Percentiles rank a stretch among this genome's conserved stretches.
Evolutionary conservation across 2,113 vertebrate species (phyloP).

Genomic region (Mohoua ochrocephala): DNA sequence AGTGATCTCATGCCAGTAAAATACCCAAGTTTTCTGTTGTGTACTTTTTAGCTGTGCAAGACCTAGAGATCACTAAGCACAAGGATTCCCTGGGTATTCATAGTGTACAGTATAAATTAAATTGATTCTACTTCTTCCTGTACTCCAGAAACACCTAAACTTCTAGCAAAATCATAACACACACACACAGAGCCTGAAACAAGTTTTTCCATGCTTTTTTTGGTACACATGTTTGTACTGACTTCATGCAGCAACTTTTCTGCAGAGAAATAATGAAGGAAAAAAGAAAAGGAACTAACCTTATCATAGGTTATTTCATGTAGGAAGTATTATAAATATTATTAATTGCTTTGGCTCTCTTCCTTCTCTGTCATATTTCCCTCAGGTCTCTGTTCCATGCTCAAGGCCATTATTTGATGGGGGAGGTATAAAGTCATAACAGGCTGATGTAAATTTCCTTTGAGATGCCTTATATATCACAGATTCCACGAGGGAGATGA

Average conservation of each 20-base stretch:
- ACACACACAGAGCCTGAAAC: not conserved
- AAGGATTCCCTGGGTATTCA: not conserved
- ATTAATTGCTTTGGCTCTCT: constrained; percentile 59
- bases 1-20: not conserved
- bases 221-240: not conserved
- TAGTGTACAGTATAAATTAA: not conserved
- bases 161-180: not conserved
- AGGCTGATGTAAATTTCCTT: constrained; percentile 65
- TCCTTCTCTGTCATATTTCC: constrained; percentile 53
- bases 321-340: constrained; percentile 59
- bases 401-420: constrained; percentile 56
- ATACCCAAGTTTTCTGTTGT: not conserved
- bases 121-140: not conserved
- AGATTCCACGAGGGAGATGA: constrained; percentile 18
- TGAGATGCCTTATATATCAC: constrained; percentile 55
- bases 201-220: not conserved
- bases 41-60: not conserved
- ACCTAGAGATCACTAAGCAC: not conserved
- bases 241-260: not conserved
- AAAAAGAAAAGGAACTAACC: not conserved
- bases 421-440: constrained; percentile 52
- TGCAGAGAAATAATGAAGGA: not conserved
- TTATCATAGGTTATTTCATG: constrained; percentile 16
- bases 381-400: constrained; percentile 48
- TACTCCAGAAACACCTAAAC: not conserved